A percentile compares a stretch with the other conserved stretches of the same genome.
Evolutionary conservation across 2,797 vertebrate species (phyloP).

Genomic region (Delichon dasypus): DNA sequence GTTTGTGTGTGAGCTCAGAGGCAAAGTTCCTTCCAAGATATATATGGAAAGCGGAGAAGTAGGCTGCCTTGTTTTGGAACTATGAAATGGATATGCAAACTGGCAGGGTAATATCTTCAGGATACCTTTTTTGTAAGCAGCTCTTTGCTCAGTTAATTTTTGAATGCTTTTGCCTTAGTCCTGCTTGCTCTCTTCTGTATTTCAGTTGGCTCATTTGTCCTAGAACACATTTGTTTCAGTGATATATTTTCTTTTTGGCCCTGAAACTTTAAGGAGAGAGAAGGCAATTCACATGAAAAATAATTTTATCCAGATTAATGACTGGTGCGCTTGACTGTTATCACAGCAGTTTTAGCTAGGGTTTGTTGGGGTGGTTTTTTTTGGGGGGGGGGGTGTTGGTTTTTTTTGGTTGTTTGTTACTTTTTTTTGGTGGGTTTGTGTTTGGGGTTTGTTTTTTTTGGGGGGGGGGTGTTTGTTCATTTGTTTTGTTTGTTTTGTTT

Average conservation of each 20-base stretch:
- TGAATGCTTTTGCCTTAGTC: not conserved
- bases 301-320: slow-evolving; percentile 64
- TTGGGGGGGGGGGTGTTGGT: no score
- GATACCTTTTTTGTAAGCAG: not conserved
- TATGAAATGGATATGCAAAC: not conserved
- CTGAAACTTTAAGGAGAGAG: slow-evolving; percentile 45
- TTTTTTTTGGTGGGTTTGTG: not conserved
- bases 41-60: not conserved
- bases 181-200: not conserved
- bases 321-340: slow-evolving; percentile 26
- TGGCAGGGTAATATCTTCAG: not conserved
- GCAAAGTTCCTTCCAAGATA: not conserved
- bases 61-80: not conserved
- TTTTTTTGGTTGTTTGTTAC: no score
- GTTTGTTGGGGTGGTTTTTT: no score
- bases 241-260: slow-evolving; percentile 56
- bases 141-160: not conserved
- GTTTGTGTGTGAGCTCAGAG: not conserved
- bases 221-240: slow-evolving; percentile 51
- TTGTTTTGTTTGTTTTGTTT: not conserved
- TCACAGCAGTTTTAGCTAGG: not conserved
- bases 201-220: slow-evolving; percentile 43
- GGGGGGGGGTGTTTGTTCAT: no score
- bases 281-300: slow-evolving; percentile 70
- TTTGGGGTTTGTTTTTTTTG: not conserved